Evolutionary conservation across 2,113 vertebrate species (phyloP).

Genomic region (Colistium nudipinnis): DNA sequence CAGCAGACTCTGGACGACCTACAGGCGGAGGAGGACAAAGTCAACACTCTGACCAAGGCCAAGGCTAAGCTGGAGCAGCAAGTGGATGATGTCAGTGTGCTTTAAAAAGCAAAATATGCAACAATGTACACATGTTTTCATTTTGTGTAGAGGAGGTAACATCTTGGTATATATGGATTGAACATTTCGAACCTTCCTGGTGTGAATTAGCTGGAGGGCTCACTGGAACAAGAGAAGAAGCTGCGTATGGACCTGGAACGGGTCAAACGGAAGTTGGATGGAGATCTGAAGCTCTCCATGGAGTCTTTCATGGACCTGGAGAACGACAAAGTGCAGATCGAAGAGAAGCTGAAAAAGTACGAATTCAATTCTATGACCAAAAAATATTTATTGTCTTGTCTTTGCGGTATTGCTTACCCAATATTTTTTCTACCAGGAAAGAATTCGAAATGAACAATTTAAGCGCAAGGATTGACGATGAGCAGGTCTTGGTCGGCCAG

Average conservation of each 20-base stretch:
- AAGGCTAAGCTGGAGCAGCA: constrained; percentile 94
- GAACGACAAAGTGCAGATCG: constrained; percentile 93
- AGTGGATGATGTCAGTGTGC: constrained; percentile 89
- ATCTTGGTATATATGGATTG: not conserved
- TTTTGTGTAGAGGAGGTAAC: not conserved
- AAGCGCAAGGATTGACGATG: constrained; percentile 89
- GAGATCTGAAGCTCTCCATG: constrained; percentile 90
- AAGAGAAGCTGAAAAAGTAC: constrained; percentile 94
- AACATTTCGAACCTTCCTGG: not conserved
- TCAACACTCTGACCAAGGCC: constrained; percentile 89
- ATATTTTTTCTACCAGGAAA: constrained; percentile 82
- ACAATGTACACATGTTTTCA: not conserved
- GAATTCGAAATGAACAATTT: constrained; percentile 91
- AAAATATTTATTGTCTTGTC: not conserved
- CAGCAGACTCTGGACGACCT: constrained; percentile 93
- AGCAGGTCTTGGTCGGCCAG: constrained; percentile 86
- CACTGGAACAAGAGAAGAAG: constrained; percentile 95
- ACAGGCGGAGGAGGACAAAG: constrained; percentile 93
- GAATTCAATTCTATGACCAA: not conserved
- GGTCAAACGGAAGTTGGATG: constrained; percentile 91
- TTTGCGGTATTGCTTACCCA: not conserved
- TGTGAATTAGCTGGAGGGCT: constrained; percentile 88
- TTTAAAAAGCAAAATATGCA: not conserved
- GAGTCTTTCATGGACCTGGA: constrained; percentile 91
- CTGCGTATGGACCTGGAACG: constrained; percentile 92